Conservation (phyloP, 2,113 vertebrate species). For the Gymnocephalus cernua region DNA sequence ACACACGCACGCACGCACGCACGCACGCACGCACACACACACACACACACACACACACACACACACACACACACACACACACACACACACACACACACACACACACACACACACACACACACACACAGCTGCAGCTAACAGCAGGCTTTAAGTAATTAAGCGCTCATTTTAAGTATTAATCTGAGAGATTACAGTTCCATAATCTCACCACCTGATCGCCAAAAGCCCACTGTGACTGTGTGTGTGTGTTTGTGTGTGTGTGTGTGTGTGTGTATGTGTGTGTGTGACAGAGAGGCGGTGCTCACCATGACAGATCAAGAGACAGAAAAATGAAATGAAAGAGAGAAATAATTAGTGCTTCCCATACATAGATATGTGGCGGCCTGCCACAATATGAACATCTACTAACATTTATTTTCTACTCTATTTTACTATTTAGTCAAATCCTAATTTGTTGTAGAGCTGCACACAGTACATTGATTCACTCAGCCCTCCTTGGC, state of each 20-base stretch:
- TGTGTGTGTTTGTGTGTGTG: conserved; percentile 1
- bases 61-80: conserved; percentile 14
- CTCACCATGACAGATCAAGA: conserved; percentile 12
- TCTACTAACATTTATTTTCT: too few species aligned
- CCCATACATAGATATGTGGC: too few species aligned
- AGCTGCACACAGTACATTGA: too few species aligned
- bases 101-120: conserved; percentile 2
- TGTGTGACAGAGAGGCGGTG: neutral
- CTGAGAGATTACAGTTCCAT: conserved; percentile 70
- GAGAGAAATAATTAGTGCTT: neutral
- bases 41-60: conserved; percentile 25
- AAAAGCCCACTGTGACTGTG: conserved; percentile 10
- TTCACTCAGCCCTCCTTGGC: too few species aligned
- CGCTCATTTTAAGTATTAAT: conserved; percentile 76
- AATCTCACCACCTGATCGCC: conserved; percentile 57
- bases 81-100: neutral
- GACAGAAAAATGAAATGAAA: conserved; percentile 3
- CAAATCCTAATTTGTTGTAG: too few species aligned
- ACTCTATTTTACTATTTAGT: too few species aligned
- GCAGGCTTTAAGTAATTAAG: conserved; percentile 73
- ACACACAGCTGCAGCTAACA: conserved; percentile 44
- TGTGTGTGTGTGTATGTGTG: conserved; percentile 12
- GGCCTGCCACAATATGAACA: too few species aligned
- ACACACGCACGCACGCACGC: conserved; percentile 10
- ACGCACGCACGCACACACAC: conserved; percentile 2